phyloP scores from a whole-genome alignment of 2,113 vertebrate species.

The Aleadryas rufinucha region DNA sequence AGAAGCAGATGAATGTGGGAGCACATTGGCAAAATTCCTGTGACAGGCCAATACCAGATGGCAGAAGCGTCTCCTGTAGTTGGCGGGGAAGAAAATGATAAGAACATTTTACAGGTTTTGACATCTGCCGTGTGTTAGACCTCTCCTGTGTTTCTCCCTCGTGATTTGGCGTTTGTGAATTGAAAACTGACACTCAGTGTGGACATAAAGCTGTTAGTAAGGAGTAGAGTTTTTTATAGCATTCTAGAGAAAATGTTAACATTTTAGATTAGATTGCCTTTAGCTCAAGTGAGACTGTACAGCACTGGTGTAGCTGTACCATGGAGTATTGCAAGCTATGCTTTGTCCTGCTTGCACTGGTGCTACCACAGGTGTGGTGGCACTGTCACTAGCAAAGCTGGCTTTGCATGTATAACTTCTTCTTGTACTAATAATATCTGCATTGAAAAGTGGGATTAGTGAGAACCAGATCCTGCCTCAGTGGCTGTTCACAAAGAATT shows the following conservation, averaged over 20 bases:
- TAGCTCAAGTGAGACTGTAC: background rate
- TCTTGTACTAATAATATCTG: background rate
- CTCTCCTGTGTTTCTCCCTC: background rate
- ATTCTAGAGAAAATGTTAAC: background rate
- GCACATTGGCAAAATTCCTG: background rate
- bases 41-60: background rate
- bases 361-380: background rate
- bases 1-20: background rate
- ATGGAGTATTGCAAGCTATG: background rate
- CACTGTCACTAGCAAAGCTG: background rate
- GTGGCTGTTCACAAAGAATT: background rate
- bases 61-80: background rate
- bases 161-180: background rate
- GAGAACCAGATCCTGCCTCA: background rate
- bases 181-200: background rate
- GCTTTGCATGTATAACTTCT: background rate
- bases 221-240: background rate
- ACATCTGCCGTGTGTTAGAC: background rate
- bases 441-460: background rate
- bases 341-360: background rate
- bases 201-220: background rate
- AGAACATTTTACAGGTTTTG: background rate
- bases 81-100: background rate
- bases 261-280: background rate
- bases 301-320: background rate